These are phyloP conservation scores for Coendou prehensilis DNA, from an alignment of 2,797 vertebrate species.

Conservation along the genomic window DNA sequence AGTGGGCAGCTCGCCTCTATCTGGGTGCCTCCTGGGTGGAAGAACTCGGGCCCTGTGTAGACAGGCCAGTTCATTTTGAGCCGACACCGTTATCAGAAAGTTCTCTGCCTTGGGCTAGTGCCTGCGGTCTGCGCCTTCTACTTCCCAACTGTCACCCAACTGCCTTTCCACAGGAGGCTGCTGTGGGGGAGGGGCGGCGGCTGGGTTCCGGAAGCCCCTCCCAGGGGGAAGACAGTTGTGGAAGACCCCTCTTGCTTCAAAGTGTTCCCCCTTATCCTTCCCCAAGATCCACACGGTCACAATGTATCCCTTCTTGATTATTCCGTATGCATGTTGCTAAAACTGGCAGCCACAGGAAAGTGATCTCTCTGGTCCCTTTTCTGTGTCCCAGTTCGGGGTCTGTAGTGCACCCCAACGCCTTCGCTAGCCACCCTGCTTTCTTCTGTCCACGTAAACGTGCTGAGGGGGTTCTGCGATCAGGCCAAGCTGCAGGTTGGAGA, in stretches of 20 bases:
- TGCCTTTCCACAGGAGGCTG: conserved; percentile 42
- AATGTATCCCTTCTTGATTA: background rate
- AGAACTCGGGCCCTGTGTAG: conserved; percentile 72
- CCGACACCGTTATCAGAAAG: conserved; percentile 56
- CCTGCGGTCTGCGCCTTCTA: conserved; percentile 79
- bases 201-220: background rate
- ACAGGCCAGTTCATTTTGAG: conserved; percentile 82
- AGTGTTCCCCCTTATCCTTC: background rate
- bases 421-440: background rate
- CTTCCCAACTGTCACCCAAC: conserved; percentile 82
- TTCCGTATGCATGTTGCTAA: background rate
- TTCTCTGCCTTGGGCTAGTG: conserved; percentile 70
- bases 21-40: conserved; percentile 75
- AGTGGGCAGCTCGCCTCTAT: conserved; percentile 72
- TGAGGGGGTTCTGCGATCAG: background rate
- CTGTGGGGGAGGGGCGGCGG: conserved; percentile 26
- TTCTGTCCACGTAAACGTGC: background rate
- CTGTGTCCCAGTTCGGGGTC: background rate
- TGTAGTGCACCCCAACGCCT: background rate
- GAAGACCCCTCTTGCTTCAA: background rate
- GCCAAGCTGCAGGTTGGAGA: background rate
- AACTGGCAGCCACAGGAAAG: background rate
- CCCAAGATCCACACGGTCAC: background rate
- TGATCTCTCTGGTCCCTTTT: background rate
- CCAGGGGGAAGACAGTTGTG: conserved; percentile 52